Conservation (phyloP, 2,888 invertebrate species). For the Sphinx pinastri region DNA sequence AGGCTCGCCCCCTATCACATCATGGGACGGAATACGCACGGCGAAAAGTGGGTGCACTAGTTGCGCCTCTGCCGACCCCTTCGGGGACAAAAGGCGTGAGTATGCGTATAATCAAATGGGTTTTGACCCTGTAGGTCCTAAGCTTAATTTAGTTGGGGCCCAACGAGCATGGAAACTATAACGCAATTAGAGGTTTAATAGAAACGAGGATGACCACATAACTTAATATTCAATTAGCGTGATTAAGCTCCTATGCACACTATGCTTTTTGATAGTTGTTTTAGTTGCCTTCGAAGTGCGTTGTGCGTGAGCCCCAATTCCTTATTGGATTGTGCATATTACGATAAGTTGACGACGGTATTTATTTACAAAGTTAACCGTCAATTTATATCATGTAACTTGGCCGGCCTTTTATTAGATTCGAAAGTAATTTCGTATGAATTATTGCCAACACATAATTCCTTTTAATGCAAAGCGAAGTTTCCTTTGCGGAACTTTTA, state of each 20-base stretch:
- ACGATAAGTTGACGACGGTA: not conserved
- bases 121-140: not conserved
- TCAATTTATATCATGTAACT: not conserved
- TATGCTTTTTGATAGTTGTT: no score
- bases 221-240: no score
- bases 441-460: slow-evolving; percentile 14
- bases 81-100: no score
- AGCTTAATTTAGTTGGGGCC: not conserved
- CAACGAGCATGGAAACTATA: no score
- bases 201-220: no score
- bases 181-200: no score
- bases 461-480: slow-evolving; percentile 6
- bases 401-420: not conserved
- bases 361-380: slow-evolving; percentile 14
- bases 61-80: no score
- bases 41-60: no score
- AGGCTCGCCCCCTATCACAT: no score
- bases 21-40: no score
- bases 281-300: not conserved
- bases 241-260: no score
- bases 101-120: no score
- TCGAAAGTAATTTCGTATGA: slow-evolving; percentile 7
- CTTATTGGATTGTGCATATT: not conserved
- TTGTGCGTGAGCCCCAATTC: not conserved
- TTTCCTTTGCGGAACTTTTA: slow-evolving; percentile 2